Evolutionary conservation across 2,797 vertebrate genomes (phyloP).

Genomic region (Perodicticus potto): DNA sequence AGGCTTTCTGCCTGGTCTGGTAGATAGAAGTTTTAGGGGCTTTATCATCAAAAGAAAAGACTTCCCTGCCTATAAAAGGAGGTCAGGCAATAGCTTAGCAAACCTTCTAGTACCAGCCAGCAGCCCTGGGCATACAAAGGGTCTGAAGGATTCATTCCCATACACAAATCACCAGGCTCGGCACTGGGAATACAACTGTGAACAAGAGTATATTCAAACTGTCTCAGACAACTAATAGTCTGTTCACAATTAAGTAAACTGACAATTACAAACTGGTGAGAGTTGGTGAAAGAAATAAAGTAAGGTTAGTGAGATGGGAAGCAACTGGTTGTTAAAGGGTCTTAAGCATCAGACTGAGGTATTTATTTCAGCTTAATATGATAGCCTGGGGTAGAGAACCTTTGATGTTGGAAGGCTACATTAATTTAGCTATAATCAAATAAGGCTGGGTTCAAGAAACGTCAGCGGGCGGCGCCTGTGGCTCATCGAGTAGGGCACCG

Average conservation of each 20-base stretch:
- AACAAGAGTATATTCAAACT: not conserved
- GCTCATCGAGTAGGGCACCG: no score
- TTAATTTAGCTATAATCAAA: not conserved
- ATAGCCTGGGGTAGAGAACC: not conserved
- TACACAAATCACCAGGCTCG: not conserved
- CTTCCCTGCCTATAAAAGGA: conserved; percentile 18
- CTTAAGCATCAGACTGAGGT: not conserved
- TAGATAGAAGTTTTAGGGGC: conserved; percentile 26
- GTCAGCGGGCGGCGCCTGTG: not conserved
- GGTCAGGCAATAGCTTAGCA: conserved; percentile 39
- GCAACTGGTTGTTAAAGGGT: not conserved
- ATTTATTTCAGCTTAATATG: not conserved
- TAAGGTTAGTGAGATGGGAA: conserved; percentile 12
- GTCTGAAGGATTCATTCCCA: conserved; percentile 37
- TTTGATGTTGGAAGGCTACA: not conserved
- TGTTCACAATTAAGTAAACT: conserved; percentile 42
- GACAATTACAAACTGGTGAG: conserved; percentile 47
- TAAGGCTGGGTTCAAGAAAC: not conserved
- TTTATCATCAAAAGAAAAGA: conserved; percentile 42
- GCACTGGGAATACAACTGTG: not conserved
- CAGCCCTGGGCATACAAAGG: not conserved
- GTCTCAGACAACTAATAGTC: not conserved
- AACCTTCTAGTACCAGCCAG: not conserved
- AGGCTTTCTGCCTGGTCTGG: conserved; percentile 44
- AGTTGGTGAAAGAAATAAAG: conserved; percentile 14